phyloP scores from a whole-genome alignment of 2,113 vertebrate genomes.

The Myrmecophaga tridactyla region DNA sequence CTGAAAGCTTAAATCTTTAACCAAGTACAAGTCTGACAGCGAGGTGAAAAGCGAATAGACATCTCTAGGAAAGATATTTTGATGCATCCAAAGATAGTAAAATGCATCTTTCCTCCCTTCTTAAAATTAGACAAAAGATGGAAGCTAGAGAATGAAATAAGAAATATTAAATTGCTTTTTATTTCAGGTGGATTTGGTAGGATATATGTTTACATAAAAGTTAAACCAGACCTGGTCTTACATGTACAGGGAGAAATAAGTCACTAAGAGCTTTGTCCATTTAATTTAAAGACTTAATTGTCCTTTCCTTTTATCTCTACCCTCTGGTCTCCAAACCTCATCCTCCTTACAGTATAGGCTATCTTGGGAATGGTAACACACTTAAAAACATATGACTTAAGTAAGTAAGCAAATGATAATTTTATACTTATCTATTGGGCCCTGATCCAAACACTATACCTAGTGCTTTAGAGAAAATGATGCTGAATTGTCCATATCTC shows the following conservation, averaged over 20 bases:
- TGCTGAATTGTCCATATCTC: not conserved
- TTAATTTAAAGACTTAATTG: constrained; percentile 6
- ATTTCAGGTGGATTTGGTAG: not conserved
- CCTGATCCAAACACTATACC: not conserved
- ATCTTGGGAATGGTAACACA: constrained; percentile 12
- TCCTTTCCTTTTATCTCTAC: not conserved
- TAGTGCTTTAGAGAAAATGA: not conserved
- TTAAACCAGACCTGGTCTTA: not conserved
- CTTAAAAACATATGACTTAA: constrained; percentile 41
- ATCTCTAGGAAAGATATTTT: not conserved
- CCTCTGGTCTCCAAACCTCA: not conserved
- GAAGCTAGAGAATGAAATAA: not conserved
- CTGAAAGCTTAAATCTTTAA: constrained; percentile 37
- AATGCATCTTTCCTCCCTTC: not conserved
- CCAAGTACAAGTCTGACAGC: constrained; percentile 16
- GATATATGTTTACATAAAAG: not conserved
- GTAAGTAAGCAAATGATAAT: constrained; percentile 46
- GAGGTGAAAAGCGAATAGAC: not conserved
- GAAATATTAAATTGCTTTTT: not conserved
- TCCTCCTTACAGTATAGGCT: not conserved
- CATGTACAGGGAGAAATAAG: not conserved
- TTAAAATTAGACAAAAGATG: constrained; percentile 11
- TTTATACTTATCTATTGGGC: constrained; percentile 11
- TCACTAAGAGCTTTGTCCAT: not conserved
- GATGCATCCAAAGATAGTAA: not conserved